Conservation (phyloP, 2,888 invertebrate genomes). For the Falcaria lacertinaria region DNA sequence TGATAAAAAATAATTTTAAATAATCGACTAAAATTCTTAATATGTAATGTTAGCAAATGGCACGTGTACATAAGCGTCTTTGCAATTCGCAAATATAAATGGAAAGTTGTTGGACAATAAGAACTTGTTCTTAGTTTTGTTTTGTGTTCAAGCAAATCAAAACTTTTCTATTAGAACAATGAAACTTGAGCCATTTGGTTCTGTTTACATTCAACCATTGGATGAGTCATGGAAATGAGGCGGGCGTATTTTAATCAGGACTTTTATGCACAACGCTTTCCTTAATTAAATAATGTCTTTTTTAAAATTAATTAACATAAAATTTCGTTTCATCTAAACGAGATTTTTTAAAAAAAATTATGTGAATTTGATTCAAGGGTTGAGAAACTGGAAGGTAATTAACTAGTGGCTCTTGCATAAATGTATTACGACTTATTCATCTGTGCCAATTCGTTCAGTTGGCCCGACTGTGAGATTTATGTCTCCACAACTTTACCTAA, state of each 20-base stretch:
- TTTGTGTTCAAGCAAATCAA: slow-evolving; percentile 41
- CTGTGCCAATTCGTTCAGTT: slow-evolving; percentile 48
- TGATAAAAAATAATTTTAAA: too few species aligned
- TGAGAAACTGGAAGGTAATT: background rate
- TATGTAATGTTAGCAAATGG: background rate
- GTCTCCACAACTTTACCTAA: slow-evolving; percentile 54
- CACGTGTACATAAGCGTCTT: background rate
- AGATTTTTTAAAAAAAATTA: too few species aligned
- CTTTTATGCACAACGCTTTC: too few species aligned
- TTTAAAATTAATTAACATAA: too few species aligned
- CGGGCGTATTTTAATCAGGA: background rate
- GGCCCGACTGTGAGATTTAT: slow-evolving; percentile 57
- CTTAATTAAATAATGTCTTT: too few species aligned
- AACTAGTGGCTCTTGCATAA: slow-evolving; percentile 32
- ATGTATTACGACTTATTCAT: slow-evolving; percentile 57
- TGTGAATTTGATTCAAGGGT: background rate
- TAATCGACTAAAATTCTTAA: background rate
- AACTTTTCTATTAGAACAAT: slow-evolving; percentile 37
- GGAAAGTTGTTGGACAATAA: slow-evolving; percentile 39
- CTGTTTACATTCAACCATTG: slow-evolving; percentile 1
- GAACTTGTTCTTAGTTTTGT: slow-evolving; percentile 36
- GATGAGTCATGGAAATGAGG: slow-evolving; percentile 1
- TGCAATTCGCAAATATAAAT: slow-evolving; percentile 33
- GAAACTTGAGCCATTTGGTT: slow-evolving; percentile 2
- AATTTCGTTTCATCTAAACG: too few species aligned